Evolutionary conservation across 2,113 vertebrate species (phyloP).

Genomic region (Sphaerodactylus townsendi): DNA sequence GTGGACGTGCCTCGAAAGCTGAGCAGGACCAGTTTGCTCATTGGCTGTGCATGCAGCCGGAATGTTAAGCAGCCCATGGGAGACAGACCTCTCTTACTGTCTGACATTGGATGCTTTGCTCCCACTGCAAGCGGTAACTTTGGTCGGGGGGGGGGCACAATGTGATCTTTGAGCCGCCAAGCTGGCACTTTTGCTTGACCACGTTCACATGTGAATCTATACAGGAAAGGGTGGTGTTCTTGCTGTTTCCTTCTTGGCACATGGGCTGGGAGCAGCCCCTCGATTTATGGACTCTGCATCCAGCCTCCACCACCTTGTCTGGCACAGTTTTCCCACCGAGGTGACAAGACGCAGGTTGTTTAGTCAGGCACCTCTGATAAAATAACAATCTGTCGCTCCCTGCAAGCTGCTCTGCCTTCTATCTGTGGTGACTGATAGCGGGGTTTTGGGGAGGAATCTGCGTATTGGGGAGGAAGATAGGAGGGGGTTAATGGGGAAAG

Average conservation of each 20-base stretch:
- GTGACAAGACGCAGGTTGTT: not conserved
- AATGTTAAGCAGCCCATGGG: conserved; percentile 26
- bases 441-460: not conserved
- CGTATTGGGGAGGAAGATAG: not conserved
- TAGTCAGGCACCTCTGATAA: not conserved
- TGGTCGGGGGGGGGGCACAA: rapidly evolving
- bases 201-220: not conserved
- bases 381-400: not conserved
- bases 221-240: not conserved
- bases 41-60: not conserved
- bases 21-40: not conserved
- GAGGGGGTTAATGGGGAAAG: not conserved
- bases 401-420: not conserved
- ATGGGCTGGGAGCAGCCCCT: not conserved
- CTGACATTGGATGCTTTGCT: not conserved
- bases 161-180: not conserved
- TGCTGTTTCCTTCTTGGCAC: not conserved
- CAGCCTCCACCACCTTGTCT: not conserved
- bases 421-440: not conserved
- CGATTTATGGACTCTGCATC: not conserved
- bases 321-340: not conserved
- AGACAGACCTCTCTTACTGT: not conserved
- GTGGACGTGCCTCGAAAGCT: not conserved
- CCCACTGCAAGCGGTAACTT: not conserved
- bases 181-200: not conserved